Evolutionary conservation across 1,140 invertebrate genomes (phyloP).

Genomic region (Drosophila sulfurigaster): DNA sequence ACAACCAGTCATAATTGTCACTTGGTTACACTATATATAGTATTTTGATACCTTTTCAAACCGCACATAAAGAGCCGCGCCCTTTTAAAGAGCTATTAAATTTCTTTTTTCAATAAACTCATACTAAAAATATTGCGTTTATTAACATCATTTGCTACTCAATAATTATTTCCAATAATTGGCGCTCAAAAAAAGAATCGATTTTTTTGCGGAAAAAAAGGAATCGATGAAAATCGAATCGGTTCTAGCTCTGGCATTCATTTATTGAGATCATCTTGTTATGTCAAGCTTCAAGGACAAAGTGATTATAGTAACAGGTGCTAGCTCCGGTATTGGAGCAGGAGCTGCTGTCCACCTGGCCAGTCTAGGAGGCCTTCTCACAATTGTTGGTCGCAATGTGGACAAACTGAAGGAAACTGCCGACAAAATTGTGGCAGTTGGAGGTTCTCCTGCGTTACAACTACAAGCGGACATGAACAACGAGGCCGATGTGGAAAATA

Average conservation of each 20-base stretch:
- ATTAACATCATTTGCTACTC: no score
- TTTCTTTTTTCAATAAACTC: no score
- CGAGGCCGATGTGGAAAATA: slow-evolving; percentile 90
- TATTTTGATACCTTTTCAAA: no score
- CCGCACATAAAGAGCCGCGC: no score
- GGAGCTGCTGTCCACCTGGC: slow-evolving; percentile 92
- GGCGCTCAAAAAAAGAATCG: no score
- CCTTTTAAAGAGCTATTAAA: no score
- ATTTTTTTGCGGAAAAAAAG: no score
- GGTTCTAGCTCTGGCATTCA: neutral
- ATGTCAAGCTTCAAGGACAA: slow-evolving; percentile 87
- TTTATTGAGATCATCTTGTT: neutral
- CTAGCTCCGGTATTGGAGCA: slow-evolving; percentile 95
- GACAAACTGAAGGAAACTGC: slow-evolving; percentile 87
- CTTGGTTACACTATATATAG: no score
- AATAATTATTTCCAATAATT: no score
- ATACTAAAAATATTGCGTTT: no score
- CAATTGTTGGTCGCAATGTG: slow-evolving; percentile 91
- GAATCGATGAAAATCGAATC: no score
- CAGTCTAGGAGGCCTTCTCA: slow-evolving; percentile 89
- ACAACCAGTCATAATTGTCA: no score
- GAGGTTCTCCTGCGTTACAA: slow-evolving; percentile 48
- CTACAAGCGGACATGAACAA: slow-evolving; percentile 89
- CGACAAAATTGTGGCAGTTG: slow-evolving; percentile 84
- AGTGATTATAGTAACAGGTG: slow-evolving; percentile 92